Evolutionary conservation across 1,140 invertebrate genomes (phyloP).

Genomic region (Pteromalus puparum): DNA sequence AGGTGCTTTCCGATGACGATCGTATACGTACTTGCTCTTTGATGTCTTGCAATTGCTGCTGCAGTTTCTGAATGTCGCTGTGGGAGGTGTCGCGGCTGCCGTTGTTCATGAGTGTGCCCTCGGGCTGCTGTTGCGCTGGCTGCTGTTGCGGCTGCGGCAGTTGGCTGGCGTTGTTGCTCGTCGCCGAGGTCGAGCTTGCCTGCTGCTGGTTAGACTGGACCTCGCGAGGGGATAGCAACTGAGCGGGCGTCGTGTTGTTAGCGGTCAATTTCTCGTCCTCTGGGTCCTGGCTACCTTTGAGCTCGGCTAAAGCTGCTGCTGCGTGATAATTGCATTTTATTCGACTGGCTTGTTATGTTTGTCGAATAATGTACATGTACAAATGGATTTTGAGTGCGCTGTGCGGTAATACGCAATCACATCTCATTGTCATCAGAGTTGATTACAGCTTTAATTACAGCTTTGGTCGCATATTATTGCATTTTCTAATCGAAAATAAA

Average conservation of each 20-base stretch:
- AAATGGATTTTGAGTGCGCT: too few species aligned
- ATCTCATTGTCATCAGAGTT: neutral
- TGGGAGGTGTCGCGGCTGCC: constrained; percentile 84
- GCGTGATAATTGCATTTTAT: constrained; percentile 4
- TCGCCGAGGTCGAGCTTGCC: neutral
- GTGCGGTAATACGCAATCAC: too few species aligned
- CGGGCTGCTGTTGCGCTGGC: constrained; percentile 34
- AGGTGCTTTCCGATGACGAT: neutral
- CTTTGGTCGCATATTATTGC: too few species aligned
- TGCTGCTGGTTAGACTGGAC: neutral
- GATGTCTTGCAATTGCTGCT: constrained; percentile 97
- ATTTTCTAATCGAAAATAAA: too few species aligned
- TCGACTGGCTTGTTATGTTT: too few species aligned
- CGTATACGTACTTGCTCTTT: constrained; percentile 89
- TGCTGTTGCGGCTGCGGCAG: neutral
- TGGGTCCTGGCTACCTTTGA: constrained; percentile 16
- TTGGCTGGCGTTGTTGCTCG: neutral
- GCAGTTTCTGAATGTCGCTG: constrained; percentile 93
- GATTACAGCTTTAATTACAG: neutral
- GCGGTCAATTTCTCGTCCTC: constrained; percentile 22
- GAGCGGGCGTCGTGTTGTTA: neutral
- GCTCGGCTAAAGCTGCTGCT: constrained; percentile 29
- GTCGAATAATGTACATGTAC: too few species aligned
- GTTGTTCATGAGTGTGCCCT: constrained; percentile 85
- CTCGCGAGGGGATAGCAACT: neutral